Percentiles rank a stretch among this genome's conserved stretches.
Evolutionary conservation across 2,888 invertebrate genomes (phyloP).

Genomic region (Cremastinae sp.): DNA sequence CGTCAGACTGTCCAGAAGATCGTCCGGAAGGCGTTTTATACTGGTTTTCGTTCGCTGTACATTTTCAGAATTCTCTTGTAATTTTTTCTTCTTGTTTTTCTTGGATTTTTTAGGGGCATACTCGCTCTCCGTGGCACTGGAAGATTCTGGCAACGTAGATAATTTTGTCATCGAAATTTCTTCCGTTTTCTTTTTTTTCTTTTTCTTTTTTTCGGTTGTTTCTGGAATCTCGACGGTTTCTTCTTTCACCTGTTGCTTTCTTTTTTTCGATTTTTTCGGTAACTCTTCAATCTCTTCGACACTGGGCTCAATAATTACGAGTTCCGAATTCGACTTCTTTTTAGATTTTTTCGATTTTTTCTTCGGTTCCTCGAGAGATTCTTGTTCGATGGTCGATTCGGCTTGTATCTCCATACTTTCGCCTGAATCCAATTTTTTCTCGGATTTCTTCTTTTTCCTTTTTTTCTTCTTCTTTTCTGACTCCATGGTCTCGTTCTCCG

Average conservation of each 20-base stretch:
- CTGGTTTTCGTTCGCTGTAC: conserved; percentile 31
- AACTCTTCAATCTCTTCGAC: conserved; percentile 17
- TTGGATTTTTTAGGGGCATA: neutral
- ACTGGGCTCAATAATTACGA: conserved; percentile 34
- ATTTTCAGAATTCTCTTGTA: conserved; percentile 27
- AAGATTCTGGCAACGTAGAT: no score
- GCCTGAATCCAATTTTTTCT: neutral
- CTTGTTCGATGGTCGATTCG: neutral
- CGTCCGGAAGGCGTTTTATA: conserved; percentile 70
- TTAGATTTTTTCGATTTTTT: conserved; percentile 67
- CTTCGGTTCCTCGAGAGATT: neutral
- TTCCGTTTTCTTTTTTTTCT: conserved; percentile 44
- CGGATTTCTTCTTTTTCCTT: conserved; percentile 42
- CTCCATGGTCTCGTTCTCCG: conserved; percentile 2
- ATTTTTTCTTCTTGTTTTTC: conserved; percentile 2
- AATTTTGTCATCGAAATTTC: neutral
- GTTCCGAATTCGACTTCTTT: conserved; percentile 41
- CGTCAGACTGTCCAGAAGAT: conserved; percentile 68
- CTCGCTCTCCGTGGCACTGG: no score
- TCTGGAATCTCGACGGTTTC: conserved; percentile 11
- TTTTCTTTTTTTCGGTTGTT: conserved; percentile 9
- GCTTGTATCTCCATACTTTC: neutral
- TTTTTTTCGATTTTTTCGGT: conserved; percentile 40
- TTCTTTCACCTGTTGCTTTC: conserved; percentile 28
- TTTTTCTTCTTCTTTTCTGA: conserved; percentile 38